These are phyloP conservation scores for Crotophaga sulcirostris DNA, from an alignment of 2,113 vertebrate genomes.

Conservation along the genomic window DNA sequence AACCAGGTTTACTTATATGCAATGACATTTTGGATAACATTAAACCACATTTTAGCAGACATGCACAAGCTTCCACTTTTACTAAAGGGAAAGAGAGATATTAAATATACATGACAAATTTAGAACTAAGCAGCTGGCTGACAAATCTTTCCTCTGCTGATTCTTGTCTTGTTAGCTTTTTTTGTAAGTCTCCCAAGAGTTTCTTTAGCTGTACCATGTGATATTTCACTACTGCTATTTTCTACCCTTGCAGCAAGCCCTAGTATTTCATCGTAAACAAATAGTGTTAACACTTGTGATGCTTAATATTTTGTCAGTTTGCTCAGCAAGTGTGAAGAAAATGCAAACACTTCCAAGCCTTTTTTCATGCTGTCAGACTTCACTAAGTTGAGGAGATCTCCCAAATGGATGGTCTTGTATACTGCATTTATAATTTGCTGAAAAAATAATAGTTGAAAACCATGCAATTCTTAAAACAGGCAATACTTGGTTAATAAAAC, in stretches of 20 bases:
- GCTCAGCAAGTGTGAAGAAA: constrained; percentile 63
- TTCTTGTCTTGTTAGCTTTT: constrained; percentile 53
- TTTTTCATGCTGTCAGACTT: constrained; percentile 66
- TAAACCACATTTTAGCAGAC: background rate
- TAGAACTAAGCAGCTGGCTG: constrained; percentile 16
- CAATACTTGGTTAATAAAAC: background rate
- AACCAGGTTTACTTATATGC: background rate
- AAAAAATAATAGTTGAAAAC: background rate
- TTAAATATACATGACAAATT: background rate
- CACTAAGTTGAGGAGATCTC: constrained; percentile 21
- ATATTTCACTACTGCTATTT: constrained; percentile 59
- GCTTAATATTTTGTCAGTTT: constrained; percentile 64
- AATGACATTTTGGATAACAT: background rate
- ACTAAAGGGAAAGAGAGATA: background rate
- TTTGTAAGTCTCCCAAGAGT: constrained; percentile 43
- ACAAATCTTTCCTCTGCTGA: constrained; percentile 4
- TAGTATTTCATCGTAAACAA: constrained; percentile 64
- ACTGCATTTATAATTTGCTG: background rate
- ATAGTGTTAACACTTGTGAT: constrained; percentile 62
- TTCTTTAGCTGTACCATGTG: constrained; percentile 54
- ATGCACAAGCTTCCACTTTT: background rate
- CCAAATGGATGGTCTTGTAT: constrained; percentile 18
- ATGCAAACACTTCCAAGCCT: constrained; percentile 62
- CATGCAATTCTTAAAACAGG: background rate
- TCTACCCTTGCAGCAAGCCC: constrained; percentile 35